Evolutionary conservation across 2,888 invertebrate species (phyloP), one percentile per base, ranked within the genome.

Genomic region (Pandemis heparana): DNA sequence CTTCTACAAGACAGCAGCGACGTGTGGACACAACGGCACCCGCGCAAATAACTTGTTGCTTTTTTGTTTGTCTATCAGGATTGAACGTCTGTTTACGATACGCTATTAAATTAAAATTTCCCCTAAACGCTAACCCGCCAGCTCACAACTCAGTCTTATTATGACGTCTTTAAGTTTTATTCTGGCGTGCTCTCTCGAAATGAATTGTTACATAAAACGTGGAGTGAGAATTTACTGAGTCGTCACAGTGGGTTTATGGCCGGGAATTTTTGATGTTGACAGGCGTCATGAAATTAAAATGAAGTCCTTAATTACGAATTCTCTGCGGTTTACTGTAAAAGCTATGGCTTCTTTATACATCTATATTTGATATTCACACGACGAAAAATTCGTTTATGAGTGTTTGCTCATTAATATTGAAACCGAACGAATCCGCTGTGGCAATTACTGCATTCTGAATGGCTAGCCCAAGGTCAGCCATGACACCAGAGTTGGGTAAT

Each of bases 71-170:
- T 76, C 76, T 77, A 78, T 82, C 73, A 68, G 77, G 77, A 79
- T 79, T 78, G 76, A 80, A 78, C 80, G 79, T 79, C 79, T 81
- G 80, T 82, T 81, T 81, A 81, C 79, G 81, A 80, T 80, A 79
- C 77, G 75, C 79, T 80, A 79, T 83, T 80, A 82, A 83, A 81
- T 81, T 81, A 79, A 79, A 80, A 77, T 80, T 78, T 73, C 56
- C 75, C 75, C 69, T 77, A 77, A 77, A 77, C 75, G 75, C 76
- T 77, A 76, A 77, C 70, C 74, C 67, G 69, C 71, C 66, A 53
- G 51, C 65, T 75, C 75, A 65, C 48, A 59, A 79, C 63, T 77
- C 71, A 46, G 62, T 76, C 75, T 76, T 78, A 79, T 75, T 65
- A 65, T 32, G 23, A 71, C 16, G 48, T 65, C 8, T 2, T 48